Evolutionary conservation across 2,797 vertebrate species (phyloP).

Genomic region (Sandelia bainsii): DNA sequence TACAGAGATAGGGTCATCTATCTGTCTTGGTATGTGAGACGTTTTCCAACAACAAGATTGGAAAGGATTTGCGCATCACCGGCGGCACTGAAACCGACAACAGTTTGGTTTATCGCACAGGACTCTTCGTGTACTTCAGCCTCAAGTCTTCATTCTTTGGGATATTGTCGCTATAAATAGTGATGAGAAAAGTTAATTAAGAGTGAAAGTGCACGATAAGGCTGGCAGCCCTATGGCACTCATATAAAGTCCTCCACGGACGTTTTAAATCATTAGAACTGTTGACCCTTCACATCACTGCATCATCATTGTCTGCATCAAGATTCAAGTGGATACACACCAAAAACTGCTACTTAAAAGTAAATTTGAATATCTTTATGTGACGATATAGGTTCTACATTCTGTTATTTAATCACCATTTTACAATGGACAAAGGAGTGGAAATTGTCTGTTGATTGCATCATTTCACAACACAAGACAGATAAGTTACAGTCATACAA

Average conservation of each 20-base stretch:
- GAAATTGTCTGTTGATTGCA: conserved; percentile 36
- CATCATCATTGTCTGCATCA: conserved; percentile 34
- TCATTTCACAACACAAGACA: conserved; percentile 73
- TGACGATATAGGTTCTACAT: conserved; percentile 33
- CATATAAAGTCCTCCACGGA: conserved; percentile 32
- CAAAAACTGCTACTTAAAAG: conserved; percentile 34
- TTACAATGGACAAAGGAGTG: conserved; percentile 49
- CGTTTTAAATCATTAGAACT: conserved; percentile 40
- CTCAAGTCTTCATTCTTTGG: conserved; percentile 38
- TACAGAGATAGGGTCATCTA: conserved; percentile 62
- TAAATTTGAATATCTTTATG: conserved; percentile 67
- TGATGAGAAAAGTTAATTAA: conserved; percentile 67
- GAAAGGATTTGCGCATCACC: conserved; percentile 64
- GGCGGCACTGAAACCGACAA: conserved; percentile 48
- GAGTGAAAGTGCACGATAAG: conserved; percentile 56
- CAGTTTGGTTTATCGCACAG: conserved; percentile 59
- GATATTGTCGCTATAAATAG: conserved; percentile 53
- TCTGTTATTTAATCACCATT: conserved; percentile 54
- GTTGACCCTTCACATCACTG: conserved; percentile 32
- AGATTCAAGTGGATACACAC: neutral
- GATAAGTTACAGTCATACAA: conserved; percentile 71
- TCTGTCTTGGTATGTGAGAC: conserved; percentile 70
- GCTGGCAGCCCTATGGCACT: conserved; percentile 31
- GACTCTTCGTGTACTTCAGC: conserved; percentile 51
- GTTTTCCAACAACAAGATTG: conserved; percentile 77